Conservation (phyloP, 2,888 invertebrate genomes). For the Lasioglossum lativentre region DNA sequence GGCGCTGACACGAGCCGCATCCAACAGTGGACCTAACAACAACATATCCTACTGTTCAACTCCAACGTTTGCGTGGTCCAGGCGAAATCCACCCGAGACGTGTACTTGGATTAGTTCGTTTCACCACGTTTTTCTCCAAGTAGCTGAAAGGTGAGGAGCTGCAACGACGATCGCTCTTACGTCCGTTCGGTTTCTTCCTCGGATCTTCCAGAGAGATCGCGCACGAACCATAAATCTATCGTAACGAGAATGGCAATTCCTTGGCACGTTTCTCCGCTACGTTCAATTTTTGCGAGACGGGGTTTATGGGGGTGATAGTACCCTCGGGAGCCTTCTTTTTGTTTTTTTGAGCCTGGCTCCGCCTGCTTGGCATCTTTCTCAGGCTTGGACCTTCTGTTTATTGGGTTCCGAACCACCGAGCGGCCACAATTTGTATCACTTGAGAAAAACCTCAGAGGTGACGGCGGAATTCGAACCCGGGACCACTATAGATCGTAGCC, state of each 20-base stretch:
- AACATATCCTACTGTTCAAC: conserved; percentile 72
- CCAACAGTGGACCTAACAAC: conserved; percentile 77
- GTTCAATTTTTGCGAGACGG: too few species aligned
- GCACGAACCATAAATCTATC: background rate
- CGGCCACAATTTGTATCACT: too few species aligned
- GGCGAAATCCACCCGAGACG: conserved; percentile 43
- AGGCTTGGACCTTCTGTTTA: too few species aligned
- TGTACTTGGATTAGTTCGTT: conserved; percentile 81
- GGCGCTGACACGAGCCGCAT: conserved; percentile 79
- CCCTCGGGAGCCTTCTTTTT: too few species aligned
- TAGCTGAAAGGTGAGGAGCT: conserved; percentile 68
- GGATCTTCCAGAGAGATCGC: background rate
- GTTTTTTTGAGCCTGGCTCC: too few species aligned
- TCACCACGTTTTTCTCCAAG: conserved; percentile 80
- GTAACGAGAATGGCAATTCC: background rate
- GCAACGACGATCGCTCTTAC: background rate
- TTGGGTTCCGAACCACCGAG: too few species aligned
- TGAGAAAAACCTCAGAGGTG: too few species aligned
- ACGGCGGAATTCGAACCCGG: too few species aligned
- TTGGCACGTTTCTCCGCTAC: background rate
- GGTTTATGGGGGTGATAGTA: too few species aligned
- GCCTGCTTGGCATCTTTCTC: too few species aligned
- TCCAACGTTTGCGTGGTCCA: conserved; percentile 67
- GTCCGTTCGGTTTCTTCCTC: background rate
- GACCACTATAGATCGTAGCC: too few species aligned